Percentiles rank a stretch among this genome's conserved stretches.
Conservation (phyloP, 2,113 vertebrate genomes). For the Cichladusa arquata region DNA sequence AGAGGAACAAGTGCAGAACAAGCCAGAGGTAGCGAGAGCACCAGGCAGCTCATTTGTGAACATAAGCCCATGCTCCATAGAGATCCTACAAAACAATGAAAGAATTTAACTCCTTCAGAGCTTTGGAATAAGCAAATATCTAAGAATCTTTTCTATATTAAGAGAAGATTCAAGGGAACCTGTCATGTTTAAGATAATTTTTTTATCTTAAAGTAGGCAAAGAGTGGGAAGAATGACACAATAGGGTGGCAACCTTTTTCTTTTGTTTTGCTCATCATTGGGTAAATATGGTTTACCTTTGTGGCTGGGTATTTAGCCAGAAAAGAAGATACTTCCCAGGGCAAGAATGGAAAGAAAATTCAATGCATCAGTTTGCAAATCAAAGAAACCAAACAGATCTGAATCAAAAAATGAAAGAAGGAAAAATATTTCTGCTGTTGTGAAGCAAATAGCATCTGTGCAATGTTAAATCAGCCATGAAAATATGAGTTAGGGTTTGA, state of each 20-base stretch:
- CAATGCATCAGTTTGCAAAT: not conserved
- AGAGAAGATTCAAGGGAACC: not conserved
- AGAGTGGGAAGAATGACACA: not conserved
- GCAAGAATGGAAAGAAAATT: not conserved
- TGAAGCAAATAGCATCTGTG: constrained; percentile 44
- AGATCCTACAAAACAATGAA: not conserved
- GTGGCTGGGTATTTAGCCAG: not conserved
- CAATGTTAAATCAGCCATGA: constrained; percentile 32
- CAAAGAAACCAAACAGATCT: not conserved
- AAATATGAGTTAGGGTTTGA: constrained; percentile 52
- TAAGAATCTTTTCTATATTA: not conserved
- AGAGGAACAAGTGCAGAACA: not conserved
- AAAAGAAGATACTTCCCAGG: not conserved
- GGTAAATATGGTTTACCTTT: not conserved
- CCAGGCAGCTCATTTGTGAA: not conserved
- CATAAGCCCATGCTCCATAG: not conserved
- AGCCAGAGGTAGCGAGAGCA: not conserved
- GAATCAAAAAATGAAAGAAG: not conserved
- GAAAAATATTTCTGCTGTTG: constrained; percentile 3
- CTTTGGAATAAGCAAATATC: not conserved
- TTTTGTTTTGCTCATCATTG: not conserved
- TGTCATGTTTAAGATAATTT: not conserved
- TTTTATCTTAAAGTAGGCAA: not conserved
- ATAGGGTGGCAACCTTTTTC: not conserved
- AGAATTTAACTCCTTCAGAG: not conserved